Conservation (phyloP, 2,113 vertebrate species). For the Daubentonia madagascariensis region DNA sequence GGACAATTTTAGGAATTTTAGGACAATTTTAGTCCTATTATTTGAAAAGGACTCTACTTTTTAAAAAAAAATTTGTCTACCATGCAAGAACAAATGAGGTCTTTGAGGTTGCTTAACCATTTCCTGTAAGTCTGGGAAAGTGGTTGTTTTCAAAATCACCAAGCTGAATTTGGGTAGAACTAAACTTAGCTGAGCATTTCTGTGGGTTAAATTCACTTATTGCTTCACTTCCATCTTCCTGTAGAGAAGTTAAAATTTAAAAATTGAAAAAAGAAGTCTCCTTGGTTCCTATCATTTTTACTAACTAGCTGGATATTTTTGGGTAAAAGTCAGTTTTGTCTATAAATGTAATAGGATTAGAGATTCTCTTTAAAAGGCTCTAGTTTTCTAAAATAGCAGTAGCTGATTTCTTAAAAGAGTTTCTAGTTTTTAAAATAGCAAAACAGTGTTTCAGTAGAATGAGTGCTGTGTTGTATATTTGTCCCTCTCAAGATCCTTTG, state of each 20-base stretch:
- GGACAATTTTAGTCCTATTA: not conserved
- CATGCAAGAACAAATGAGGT: constrained; percentile 17
- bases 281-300: not conserved
- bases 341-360: not conserved
- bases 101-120: constrained; percentile 68
- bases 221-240: constrained; percentile 58
- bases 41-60: constrained; percentile 27
- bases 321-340: constrained; percentile 18
- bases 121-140: constrained; percentile 70
- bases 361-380: not conserved
- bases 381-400: not conserved
- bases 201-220: not conserved
- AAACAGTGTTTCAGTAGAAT: not conserved
- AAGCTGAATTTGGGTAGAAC: constrained; percentile 18
- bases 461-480: not conserved
- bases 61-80: not conserved
- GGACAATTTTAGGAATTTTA: not conserved
- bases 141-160: constrained; percentile 55
- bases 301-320: not conserved
- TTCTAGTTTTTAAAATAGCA: not conserved
- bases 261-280: not conserved
- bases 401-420: not conserved
- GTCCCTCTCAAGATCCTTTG: not conserved
- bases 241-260: constrained; percentile 25
- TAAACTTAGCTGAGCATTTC: constrained; percentile 51